Evolutionary conservation across 2,888 invertebrate genomes (phyloP).

Genomic region (Sphaerolaimus hirsutus): DNA sequence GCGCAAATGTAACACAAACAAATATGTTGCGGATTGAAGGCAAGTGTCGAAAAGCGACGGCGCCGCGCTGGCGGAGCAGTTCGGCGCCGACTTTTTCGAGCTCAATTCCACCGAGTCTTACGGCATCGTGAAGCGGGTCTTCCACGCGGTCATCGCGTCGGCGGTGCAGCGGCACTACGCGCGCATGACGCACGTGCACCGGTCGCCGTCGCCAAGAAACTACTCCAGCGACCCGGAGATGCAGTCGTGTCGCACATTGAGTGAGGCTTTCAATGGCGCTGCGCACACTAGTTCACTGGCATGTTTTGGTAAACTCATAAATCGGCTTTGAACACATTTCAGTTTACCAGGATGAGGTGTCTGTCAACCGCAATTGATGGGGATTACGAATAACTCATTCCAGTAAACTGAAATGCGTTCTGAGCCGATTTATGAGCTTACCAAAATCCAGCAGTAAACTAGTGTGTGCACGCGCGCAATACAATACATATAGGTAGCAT

Average conservation of each 20-base stretch:
- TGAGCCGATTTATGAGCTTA: too few relatives aligned
- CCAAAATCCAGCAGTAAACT: too few relatives aligned
- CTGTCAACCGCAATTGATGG: too few relatives aligned
- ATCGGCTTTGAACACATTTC: too few relatives aligned
- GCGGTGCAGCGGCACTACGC: neutral
- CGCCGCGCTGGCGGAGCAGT: conserved; percentile 11
- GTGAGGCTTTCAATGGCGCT: neutral
- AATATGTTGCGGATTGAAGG: conserved; percentile 5
- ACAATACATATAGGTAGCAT: too few relatives aligned
- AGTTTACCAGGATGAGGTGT: too few relatives aligned
- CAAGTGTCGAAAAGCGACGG: conserved; percentile 16
- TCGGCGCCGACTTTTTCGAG: conserved; percentile 9
- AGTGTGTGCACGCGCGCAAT: too few relatives aligned
- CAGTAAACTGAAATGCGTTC: too few relatives aligned
- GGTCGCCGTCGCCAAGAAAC: conserved; percentile 15
- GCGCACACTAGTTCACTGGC: too few relatives aligned
- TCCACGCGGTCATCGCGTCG: neutral
- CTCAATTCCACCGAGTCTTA: conserved; percentile 4
- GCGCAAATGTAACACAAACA: too few relatives aligned
- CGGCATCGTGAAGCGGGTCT: conserved; percentile 2
- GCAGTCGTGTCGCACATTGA: neutral
- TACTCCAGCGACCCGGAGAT: conserved; percentile 14
- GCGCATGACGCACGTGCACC: conserved; percentile 4
- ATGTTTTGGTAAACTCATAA: too few relatives aligned
- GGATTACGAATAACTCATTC: too few relatives aligned